Conservation (phyloP, 2,797 vertebrate species). For the Sebastes diploproa region DNA sequence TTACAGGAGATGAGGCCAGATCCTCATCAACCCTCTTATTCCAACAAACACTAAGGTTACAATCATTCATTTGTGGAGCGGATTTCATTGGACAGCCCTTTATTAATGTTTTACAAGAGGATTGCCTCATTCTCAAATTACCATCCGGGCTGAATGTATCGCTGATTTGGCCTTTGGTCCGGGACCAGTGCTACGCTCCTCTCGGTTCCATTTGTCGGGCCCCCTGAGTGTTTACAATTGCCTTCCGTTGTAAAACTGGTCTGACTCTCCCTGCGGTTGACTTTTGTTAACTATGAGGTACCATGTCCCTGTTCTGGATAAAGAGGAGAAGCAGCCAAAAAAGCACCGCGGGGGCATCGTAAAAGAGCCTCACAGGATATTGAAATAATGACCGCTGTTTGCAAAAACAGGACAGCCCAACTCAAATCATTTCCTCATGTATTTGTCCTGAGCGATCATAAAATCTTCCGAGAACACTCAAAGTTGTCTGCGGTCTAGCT, state of each 20-base stretch:
- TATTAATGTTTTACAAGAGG: constrained; percentile 67
- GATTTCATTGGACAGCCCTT: constrained; percentile 54
- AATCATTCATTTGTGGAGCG: constrained; percentile 51
- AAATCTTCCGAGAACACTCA: constrained; percentile 76
- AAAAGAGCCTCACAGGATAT: constrained; percentile 77
- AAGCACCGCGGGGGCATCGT: constrained; percentile 54
- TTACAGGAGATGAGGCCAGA: constrained; percentile 33
- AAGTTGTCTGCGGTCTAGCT: constrained; percentile 74
- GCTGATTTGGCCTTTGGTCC: constrained; percentile 48
- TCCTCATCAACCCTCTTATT: constrained; percentile 22
- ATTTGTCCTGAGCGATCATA: constrained; percentile 68
- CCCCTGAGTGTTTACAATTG: constrained; percentile 67
- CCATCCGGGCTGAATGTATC: constrained; percentile 29
- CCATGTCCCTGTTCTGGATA: constrained; percentile 49
- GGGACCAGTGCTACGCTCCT: constrained; percentile 10
- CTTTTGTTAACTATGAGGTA: constrained; percentile 60
- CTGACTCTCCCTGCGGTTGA: constrained; percentile 50
- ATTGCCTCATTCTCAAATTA: constrained; percentile 58
- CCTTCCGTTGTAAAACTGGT: constrained; percentile 59
- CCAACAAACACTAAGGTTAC: constrained; percentile 45
- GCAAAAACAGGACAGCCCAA: constrained; percentile 62
- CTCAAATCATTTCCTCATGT: constrained; percentile 80
- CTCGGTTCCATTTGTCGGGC: constrained; percentile 44
- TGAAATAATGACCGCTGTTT: constrained; percentile 78
- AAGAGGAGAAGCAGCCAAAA: constrained; percentile 47